Evolutionary conservation across 2,113 vertebrate genomes (phyloP).

Genomic region (Chloebia gouldiae): DNA sequence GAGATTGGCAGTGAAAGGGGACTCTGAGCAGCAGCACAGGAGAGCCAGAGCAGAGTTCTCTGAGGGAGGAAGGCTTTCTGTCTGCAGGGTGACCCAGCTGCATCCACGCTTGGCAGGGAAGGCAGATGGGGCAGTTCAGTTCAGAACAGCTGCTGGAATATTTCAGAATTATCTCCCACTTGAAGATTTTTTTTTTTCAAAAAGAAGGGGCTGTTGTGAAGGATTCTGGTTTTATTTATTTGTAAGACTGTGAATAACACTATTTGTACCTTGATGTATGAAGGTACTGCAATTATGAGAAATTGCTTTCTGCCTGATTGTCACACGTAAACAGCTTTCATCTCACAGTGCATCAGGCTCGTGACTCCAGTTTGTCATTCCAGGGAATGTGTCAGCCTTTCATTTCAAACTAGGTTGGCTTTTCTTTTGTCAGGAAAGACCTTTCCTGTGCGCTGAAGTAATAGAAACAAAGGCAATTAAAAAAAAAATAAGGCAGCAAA

Average conservation of each 20-base stretch:
- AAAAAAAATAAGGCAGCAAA: background rate
- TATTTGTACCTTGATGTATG: slow-evolving; percentile 25
- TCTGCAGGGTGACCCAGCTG: background rate
- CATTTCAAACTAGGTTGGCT: background rate
- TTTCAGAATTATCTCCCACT: background rate
- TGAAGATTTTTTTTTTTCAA: background rate
- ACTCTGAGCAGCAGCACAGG: background rate
- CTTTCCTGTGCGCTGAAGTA: background rate
- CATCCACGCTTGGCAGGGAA: background rate
- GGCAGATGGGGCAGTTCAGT: background rate
- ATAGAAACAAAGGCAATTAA: slow-evolving; percentile 43
- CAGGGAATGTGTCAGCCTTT: slow-evolving; percentile 29
- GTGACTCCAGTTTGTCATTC: background rate
- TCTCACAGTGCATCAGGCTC: background rate
- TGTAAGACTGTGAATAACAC: slow-evolving; percentile 24
- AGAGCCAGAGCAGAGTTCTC: background rate
- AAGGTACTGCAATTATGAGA: slow-evolving; percentile 14
- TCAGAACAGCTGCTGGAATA: background rate
- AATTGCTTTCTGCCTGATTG: slow-evolving; percentile 10
- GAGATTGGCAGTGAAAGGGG: background rate
- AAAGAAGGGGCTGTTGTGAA: background rate
- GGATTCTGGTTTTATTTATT: background rate
- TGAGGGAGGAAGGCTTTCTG: background rate
- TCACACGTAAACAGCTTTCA: background rate
- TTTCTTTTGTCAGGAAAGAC: slow-evolving; percentile 34